Evolutionary conservation across 2,797 vertebrate species (phyloP).

Genomic region (Triplophysa bombifrons): DNA sequence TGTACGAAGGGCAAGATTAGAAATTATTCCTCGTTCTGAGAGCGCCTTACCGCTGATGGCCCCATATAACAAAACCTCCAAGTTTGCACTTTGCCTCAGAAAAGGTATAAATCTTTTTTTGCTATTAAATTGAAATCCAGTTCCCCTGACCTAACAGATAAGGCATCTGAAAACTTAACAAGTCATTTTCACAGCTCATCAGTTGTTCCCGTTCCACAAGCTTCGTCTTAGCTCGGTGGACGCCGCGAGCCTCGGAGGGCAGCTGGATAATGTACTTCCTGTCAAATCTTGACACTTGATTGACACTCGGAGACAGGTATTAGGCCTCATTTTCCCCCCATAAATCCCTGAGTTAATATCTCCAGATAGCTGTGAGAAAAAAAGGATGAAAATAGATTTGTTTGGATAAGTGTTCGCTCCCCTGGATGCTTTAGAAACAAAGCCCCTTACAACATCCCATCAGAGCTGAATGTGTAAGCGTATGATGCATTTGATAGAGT

Average conservation of each 20-base stretch:
- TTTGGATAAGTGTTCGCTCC: constrained; percentile 55
- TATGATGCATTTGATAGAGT: constrained; percentile 36
- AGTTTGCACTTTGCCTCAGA: constrained; percentile 59
- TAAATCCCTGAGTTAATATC: constrained; percentile 59
- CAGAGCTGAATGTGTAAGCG: constrained; percentile 40
- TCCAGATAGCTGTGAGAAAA: constrained; percentile 60
- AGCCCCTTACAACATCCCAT: constrained; percentile 46
- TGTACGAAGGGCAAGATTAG: constrained; percentile 54
- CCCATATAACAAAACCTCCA: constrained; percentile 63
- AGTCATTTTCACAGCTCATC: constrained; percentile 74
- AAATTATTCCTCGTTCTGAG: constrained; percentile 61
- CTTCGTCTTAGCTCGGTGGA: constrained; percentile 43
- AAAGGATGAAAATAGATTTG: constrained; percentile 51
- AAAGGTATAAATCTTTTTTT: constrained; percentile 68
- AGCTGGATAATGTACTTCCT: constrained; percentile 60
- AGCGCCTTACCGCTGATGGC: constrained; percentile 60
- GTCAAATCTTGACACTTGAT: constrained; percentile 66
- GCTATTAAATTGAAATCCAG: constrained; percentile 73
- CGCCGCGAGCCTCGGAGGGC: constrained; percentile 53
- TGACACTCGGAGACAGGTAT: constrained; percentile 66
- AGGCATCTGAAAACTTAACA: constrained; percentile 71
- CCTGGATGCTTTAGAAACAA: constrained; percentile 44
- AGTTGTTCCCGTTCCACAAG: constrained; percentile 58
- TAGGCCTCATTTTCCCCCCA: constrained; percentile 58
- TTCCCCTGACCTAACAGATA: constrained; percentile 70